Evolutionary conservation across 2,113 vertebrate species (phyloP).

Genomic region (Chlorodrepanis virens): DNA sequence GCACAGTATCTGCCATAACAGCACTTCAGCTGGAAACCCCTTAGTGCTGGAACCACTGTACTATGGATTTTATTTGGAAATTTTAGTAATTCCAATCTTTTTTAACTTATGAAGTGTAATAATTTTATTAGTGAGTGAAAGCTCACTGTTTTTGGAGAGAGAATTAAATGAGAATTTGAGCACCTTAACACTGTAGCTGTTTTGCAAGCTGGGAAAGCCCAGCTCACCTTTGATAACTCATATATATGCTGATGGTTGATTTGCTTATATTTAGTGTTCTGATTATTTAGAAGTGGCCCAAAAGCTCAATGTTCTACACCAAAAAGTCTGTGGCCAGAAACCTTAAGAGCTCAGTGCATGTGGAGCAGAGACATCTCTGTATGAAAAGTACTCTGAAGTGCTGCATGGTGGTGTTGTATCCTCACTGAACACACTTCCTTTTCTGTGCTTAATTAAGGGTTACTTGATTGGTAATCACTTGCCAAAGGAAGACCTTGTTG

Average conservation of each 20-base stretch:
- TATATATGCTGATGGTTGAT: not conserved
- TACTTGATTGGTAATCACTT: constrained; percentile 92
- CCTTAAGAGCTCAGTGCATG: not conserved
- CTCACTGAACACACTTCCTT: not conserved
- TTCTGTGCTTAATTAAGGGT: constrained; percentile 75
- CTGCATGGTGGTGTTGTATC: not conserved
- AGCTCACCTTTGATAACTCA: not conserved
- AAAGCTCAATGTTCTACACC: not conserved
- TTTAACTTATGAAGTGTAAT: no score
- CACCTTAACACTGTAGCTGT: not conserved
- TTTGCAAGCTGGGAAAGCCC: not conserved
- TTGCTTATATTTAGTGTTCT: not conserved
- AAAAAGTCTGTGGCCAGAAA: not conserved
- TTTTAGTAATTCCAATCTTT: not conserved
- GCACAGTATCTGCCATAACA: not conserved
- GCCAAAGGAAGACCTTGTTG: constrained; percentile 88
- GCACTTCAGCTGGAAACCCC: not conserved
- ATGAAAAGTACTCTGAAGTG: not conserved
- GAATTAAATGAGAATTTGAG: not conserved
- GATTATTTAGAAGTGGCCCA: not conserved
- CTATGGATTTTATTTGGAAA: not conserved
- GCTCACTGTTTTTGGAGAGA: not conserved
- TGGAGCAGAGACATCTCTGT: not conserved
- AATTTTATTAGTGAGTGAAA: not conserved
- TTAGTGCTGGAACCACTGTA: not conserved